A percentile compares a stretch with the other conserved stretches of the same genome.
phyloP scores from a whole-genome alignment of 2,888 invertebrate species.

The Lasioglossum malachurum region DNA sequence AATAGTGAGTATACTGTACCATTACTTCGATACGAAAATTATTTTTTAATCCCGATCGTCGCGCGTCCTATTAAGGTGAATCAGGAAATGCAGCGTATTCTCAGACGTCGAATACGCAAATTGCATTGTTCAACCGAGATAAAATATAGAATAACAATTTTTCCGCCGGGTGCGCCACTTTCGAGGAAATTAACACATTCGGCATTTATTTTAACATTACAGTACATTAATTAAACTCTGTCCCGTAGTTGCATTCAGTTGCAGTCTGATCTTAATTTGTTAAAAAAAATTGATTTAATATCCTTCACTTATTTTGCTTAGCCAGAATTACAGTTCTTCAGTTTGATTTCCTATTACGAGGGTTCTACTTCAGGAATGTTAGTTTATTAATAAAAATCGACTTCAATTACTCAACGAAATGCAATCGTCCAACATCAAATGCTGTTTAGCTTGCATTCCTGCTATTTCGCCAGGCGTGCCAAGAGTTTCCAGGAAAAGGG shows the following conservation, averaged over 20 bases:
- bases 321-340: too few species aligned
- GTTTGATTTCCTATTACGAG: not conserved
- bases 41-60: not conserved
- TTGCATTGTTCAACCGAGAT: not conserved
- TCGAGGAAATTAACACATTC: not conserved
- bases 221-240: not conserved
- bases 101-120: not conserved
- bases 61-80: not conserved
- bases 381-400: not conserved
- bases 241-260: too few species aligned
- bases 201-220: not conserved
- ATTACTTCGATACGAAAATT: not conserved
- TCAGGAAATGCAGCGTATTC: not conserved
- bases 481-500: not conserved
- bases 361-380: not conserved
- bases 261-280: too few species aligned
- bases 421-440: not conserved
- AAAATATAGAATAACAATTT: not conserved
- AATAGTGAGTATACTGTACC: not conserved
- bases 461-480: not conserved
- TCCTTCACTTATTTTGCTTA: not conserved
- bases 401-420: not conserved
- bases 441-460: not conserved
- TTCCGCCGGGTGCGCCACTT: not conserved
- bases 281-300: too few species aligned